Evolutionary conservation across 2,797 vertebrate species (phyloP), one percentile per base, ranked within the genome.

Genomic region (Labroides dimidiatus): DNA sequence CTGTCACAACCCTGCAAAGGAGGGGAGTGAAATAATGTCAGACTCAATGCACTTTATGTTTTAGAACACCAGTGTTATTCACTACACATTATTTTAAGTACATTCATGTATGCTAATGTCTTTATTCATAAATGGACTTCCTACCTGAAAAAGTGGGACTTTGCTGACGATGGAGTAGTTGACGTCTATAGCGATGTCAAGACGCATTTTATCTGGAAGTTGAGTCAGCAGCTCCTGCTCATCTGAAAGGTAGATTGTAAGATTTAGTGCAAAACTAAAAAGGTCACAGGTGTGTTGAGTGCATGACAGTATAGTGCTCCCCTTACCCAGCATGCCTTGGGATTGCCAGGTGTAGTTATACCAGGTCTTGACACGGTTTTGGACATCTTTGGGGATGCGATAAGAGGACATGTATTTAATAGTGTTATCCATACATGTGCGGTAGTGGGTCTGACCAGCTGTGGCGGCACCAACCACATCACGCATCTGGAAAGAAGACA

Each of bases 321-420:
- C 57, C 95, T 96, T 95, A 99, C 98, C 97, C 91, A 99, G 95
- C 96, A 99, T 99, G 93, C 98, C 98, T 90, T 99, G 98, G 0
- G 98, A 99, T 59, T 97, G 96, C 98, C 98, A 99, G 0, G 98
- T 99, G 91, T 98, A 99, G 87, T 98, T 97, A 0, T 99, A 99
- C 98, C 98, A 99, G 15, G 94, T 99, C 85, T 98, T 98, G 86
- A 99, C 97, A 0, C 98, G 92, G 82, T 96, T 96, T 92, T 99
- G 98, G 37, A 99, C 96, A 0, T 93, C 87, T 75, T 79, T 95
- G 27, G 98, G 96, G 76, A 99, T 99, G 80, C 80, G 96, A 87
- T 99, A 98, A 57, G 96, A 96, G 76, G 95, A 94, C 98, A 99
- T 99, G 85, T 99, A 99, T 87, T 96, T 98, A 4, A 97, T 95